phyloP scores from a whole-genome alignment of 2,113 vertebrate genomes.

The Cochlearius cochlearius region DNA sequence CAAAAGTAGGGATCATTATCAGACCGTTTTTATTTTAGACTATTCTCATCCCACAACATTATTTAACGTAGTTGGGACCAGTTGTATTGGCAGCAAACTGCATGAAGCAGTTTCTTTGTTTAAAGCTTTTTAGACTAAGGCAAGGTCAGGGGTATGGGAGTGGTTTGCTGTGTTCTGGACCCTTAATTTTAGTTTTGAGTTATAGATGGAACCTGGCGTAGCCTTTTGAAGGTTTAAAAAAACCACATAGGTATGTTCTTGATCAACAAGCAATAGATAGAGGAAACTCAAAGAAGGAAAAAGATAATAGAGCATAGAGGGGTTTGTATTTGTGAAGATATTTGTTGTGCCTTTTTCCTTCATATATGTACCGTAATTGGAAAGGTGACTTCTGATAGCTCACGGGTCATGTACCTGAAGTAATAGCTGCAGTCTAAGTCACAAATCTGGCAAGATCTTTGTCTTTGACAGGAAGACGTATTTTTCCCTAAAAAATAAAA shows the following conservation, averaged over 20 bases:
- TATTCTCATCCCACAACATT: not conserved
- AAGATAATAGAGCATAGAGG: not conserved
- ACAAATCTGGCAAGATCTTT: not conserved
- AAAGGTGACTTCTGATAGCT: not conserved
- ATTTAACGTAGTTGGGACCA: not conserved
- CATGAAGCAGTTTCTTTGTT: not conserved
- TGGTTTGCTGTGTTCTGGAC: not conserved
- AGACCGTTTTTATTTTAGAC: not conserved
- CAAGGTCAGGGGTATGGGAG: not conserved
- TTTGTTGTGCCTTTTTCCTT: not conserved
- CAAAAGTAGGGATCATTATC: not conserved
- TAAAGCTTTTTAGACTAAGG: not conserved
- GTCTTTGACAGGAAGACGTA: not conserved
- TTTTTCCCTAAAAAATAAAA: not conserved
- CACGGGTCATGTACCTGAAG: not conserved
- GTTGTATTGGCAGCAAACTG: not conserved
- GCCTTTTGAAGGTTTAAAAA: not conserved
- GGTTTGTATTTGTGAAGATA: not conserved
- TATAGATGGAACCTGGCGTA: not conserved
- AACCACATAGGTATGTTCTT: not conserved
- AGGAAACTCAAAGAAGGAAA: not conserved
- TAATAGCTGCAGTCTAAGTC: not conserved
- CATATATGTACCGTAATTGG: not conserved
- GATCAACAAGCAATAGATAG: not conserved
- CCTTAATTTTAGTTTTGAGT: not conserved